Evolutionary conservation across 2,797 vertebrate genomes (phyloP).

Genomic region (Champsocephalus gunnari): DNA sequence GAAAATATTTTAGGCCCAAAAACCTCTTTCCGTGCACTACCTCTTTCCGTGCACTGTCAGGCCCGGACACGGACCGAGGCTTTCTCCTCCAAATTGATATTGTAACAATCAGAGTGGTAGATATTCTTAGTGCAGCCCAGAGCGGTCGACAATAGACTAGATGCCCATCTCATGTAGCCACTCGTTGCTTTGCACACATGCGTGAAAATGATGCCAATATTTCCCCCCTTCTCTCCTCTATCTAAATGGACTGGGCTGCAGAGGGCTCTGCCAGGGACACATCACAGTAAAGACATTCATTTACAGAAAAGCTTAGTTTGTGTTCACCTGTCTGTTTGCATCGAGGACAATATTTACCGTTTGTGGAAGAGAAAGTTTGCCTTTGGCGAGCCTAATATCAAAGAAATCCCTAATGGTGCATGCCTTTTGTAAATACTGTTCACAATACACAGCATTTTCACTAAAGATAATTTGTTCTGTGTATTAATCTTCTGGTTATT

Average conservation of each 20-base stretch:
- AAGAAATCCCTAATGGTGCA: neutral
- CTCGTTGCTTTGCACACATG: constrained; percentile 51
- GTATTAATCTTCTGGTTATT: constrained; percentile 51
- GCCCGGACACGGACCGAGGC: constrained; percentile 32
- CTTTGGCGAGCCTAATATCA: constrained; percentile 4
- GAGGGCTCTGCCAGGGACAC: constrained; percentile 55
- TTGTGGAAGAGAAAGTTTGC: neutral
- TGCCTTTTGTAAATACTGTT: constrained; percentile 30
- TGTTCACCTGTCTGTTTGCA: constrained; percentile 1
- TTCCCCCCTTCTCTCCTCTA: constrained; percentile 52
- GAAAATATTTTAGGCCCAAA: constrained; percentile 76
- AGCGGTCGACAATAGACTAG: constrained; percentile 38
- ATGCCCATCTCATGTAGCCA: constrained; percentile 51
- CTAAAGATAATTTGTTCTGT: constrained; percentile 35
- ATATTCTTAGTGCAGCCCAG: constrained; percentile 44
- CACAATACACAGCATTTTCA: constrained; percentile 25
- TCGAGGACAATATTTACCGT: neutral
- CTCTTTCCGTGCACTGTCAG: constrained; percentile 48
- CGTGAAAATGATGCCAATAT: constrained; percentile 56
- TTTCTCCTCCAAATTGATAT: constrained; percentile 37
- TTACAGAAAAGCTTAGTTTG: constrained; percentile 27
- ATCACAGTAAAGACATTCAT: constrained; percentile 40
- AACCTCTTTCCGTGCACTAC: constrained; percentile 50
- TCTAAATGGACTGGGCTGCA: constrained; percentile 44
- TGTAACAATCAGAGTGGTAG: constrained; percentile 40